Base-by-base conservation (phyloP, 2,113 vertebrate genomes). In the Petroica traversi region DNA sequence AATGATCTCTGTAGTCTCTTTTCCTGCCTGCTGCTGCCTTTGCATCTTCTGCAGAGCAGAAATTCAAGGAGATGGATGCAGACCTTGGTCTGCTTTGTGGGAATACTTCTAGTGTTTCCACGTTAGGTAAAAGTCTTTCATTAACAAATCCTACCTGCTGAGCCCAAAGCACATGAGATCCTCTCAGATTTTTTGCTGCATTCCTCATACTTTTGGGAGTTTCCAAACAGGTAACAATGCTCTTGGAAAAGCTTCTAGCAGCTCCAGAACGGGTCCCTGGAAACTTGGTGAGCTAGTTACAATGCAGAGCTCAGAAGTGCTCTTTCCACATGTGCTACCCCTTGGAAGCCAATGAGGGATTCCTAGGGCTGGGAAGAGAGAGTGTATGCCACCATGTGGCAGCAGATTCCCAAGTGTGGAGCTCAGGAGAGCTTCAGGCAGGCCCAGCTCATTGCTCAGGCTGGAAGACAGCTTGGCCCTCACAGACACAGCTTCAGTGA, bases 311-410 rank as follows among this genome's bases (percentile, higher is more conserved):
- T 90, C 59, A 49, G 72, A 84, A 81, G 28, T 34, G 34, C 52
- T 85, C 58, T 89, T 95, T 68, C 51, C 43, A 58, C 57, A 29
- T 6, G 9, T 93, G 52, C 69, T 92, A 58, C 46, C 52, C 91
- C 80, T 63, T 82, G 52, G 40, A 93, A 93, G 66, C 75, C 96
- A 94, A 88, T 80, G 49, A 93, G 36, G 58, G 59, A 90, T 82
- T 92, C 54, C 76, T 62, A 62, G 58, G 83, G 55, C 68, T 67
- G 24, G 92, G 76, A 92, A 74, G 91, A 83, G 93, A 92, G 94
- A 96, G 85, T 88, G 88, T 80, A 92, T 97, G 95, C 92, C 92
- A 94, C 95, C 92, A 92, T 91, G 95, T 94, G 89, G 95, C 90
- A 90, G 94, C 49, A 91, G 95, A 94, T 81, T 86, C 79, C 78